Conservation (phyloP, 2,113 vertebrate genomes). For the Spea multiplicata region DNA sequence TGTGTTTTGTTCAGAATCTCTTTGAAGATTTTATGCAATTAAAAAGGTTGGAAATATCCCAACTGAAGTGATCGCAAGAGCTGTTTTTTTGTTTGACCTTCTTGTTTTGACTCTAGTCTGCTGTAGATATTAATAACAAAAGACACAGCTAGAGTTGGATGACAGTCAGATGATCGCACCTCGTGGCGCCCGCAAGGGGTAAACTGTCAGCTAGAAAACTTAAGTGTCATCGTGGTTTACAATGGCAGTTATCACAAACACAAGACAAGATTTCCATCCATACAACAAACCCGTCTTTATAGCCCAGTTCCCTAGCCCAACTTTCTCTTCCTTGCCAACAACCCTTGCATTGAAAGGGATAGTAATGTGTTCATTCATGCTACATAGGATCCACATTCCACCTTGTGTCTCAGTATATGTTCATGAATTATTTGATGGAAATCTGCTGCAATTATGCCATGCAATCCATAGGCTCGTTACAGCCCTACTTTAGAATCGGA, state of each 20-base stretch:
- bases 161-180: slow-evolving; percentile 23
- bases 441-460: too few relatives aligned
- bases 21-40: too few relatives aligned
- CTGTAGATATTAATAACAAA: slow-evolving; percentile 42
- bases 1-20: too few relatives aligned
- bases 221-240: neutral
- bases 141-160: neutral
- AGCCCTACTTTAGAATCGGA: too few relatives aligned
- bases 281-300: neutral
- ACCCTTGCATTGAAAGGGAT: too few relatives aligned
- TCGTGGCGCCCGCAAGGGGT: neutral
- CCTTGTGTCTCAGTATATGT: too few relatives aligned
- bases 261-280: neutral
- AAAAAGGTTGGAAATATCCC: too few relatives aligned
- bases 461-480: too few relatives aligned
- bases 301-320: neutral
- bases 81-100: neutral
- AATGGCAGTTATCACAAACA: neutral
- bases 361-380: too few relatives aligned
- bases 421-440: too few relatives aligned
- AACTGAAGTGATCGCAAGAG: neutral
- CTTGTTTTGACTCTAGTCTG: neutral
- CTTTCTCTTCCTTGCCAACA: neutral
- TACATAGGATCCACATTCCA: too few relatives aligned
- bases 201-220: slow-evolving; percentile 18